phyloP scores from a whole-genome alignment of 2,888 invertebrate species.

The Melanargia galathea region DNA sequence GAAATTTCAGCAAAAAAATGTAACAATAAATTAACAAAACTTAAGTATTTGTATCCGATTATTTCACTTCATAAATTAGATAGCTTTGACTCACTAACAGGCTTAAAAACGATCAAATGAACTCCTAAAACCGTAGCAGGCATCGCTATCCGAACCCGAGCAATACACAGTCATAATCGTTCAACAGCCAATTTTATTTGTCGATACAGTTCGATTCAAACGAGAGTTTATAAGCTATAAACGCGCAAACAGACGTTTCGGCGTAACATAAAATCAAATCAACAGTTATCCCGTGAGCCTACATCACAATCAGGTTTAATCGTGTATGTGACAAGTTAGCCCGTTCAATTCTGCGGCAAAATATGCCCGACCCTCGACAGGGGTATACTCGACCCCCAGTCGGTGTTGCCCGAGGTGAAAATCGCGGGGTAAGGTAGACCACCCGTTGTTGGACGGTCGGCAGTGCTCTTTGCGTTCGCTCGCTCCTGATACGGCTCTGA shows the following conservation, averaged over 20 bases:
- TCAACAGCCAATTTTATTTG: constrained; percentile 75
- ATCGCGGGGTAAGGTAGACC: constrained; percentile 45
- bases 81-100: not conserved
- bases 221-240: constrained; percentile 80
- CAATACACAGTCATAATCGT: constrained; percentile 73
- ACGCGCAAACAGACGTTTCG: constrained; percentile 79
- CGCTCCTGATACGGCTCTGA: constrained; percentile 83
- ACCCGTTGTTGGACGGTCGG: constrained; percentile 50
- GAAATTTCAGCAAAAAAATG: too few species aligned
- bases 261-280: constrained; percentile 82
- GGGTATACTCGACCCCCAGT: constrained; percentile 32
- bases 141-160: constrained; percentile 53
- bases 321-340: constrained; percentile 81
- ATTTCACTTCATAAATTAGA: not conserved
- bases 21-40: too few species aligned
- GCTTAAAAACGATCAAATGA: constrained; percentile 46
- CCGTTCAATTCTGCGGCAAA: constrained; percentile 53
- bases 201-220: constrained; percentile 73
- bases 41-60: too few species aligned
- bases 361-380: constrained; percentile 33
- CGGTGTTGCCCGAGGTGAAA: not conserved
- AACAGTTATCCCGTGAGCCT: constrained; percentile 81
- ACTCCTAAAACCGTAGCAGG: constrained; percentile 50
- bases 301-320: constrained; percentile 82
- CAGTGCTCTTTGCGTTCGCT: constrained; percentile 67